Conservation (phyloP, 2,113 vertebrate species). For the Gopherus flavomarginatus region DNA sequence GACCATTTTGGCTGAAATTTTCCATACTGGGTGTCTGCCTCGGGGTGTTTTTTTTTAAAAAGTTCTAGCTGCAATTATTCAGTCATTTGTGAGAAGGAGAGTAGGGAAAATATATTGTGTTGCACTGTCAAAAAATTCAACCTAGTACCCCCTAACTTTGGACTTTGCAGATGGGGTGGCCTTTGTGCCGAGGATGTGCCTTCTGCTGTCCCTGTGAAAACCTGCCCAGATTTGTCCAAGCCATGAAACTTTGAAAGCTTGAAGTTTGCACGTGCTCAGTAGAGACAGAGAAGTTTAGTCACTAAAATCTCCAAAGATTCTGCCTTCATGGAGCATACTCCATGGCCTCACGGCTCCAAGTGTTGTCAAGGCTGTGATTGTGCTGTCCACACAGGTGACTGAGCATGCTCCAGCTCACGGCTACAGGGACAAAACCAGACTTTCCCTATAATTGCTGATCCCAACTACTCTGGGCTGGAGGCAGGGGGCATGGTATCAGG, state of each 20-base stretch:
- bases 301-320: background rate
- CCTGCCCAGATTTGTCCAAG: background rate
- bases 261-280: background rate
- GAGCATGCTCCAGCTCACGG: background rate
- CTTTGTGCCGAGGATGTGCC: background rate
- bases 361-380: background rate
- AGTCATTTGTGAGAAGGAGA: background rate
- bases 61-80: background rate
- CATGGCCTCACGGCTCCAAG: background rate
- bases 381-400: background rate
- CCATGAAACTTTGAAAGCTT: background rate
- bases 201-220: background rate
- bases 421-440: background rate
- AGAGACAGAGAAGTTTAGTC: background rate
- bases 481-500: background rate
- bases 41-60: background rate
- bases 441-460: background rate
- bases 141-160: background rate
- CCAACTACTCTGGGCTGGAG: background rate
- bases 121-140: background rate
- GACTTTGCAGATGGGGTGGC: background rate
- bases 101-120: background rate
- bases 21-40: background rate
- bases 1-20: background rate
- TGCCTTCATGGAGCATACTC: rapidly evolving